These are phyloP conservation scores for Pomatostomus ruficeps DNA, from an alignment of 2,113 vertebrate genomes.

Conservation along the genomic window DNA sequence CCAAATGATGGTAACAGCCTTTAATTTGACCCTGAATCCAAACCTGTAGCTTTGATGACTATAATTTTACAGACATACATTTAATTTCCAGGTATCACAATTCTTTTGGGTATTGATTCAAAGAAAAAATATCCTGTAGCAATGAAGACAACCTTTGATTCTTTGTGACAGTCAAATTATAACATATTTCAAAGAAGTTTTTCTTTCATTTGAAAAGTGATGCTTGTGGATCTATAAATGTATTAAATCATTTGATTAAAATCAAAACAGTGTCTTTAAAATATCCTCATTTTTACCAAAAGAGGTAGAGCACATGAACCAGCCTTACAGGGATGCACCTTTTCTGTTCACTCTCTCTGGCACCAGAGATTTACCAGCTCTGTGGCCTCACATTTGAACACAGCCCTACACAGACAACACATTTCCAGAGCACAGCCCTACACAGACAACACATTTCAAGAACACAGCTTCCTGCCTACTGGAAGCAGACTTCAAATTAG, in stretches of 20 bases:
- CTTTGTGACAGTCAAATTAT: background rate
- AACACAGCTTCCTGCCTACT: background rate
- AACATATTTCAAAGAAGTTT: background rate
- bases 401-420: accelerated
- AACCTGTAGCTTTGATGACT: background rate
- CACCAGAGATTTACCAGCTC: background rate
- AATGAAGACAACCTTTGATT: background rate
- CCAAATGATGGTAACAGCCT: background rate
- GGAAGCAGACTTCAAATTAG: background rate
- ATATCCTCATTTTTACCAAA: background rate
- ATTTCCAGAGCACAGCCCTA: background rate
- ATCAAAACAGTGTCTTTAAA: background rate
- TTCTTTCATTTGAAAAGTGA: background rate
- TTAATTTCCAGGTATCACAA: background rate
- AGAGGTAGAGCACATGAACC: background rate
- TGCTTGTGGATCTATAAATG: background rate
- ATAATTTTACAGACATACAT: background rate
- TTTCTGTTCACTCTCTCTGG: background rate
- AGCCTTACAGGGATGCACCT: background rate
- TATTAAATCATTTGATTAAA: background rate
- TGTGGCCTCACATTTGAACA: background rate
- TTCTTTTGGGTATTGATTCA: background rate
- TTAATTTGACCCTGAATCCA: background rate
- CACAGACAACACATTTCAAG: accelerated
- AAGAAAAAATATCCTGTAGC: background rate